Base-by-base conservation (phyloP, 2,888 invertebrate genomes). In the Urechis unicinctus region DNA sequence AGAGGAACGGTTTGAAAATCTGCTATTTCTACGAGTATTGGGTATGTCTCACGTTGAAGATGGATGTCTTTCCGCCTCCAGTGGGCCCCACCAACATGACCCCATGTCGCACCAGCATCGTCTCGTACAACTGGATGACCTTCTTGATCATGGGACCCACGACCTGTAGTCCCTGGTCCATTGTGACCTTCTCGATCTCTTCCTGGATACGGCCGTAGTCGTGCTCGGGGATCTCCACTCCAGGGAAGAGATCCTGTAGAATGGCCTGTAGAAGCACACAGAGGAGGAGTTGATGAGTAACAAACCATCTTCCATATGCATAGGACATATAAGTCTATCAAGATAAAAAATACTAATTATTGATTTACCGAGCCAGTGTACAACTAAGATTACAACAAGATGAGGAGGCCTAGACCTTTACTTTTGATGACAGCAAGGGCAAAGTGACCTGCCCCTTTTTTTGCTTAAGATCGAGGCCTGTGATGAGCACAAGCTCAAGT, bases 21-120 rank as follows among this genome's bases (percentile, higher is more conserved):
- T n/a, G n/a, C n/a, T n/a, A n/a, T n/a, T n/a, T n/a, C n/a, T n/a
- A n/a, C n/a, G n/a, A n/a, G 41, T 41, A 17, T 41, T 41, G 17
- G 9, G 9, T 41, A n/a, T n/a, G n/a, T n/a, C 80, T 78, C 76
- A 88, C 88, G 65, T 83, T 82, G 52, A 91, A 81, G 6, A 89
- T 84, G 0, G 87, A 83, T 0, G 88, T 86, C 76, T 92, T 92
- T 2, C 91, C 92, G 2, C 90, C 87, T 0, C 91, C 91, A 0
- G 91, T 90, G 0, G 91, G 91, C 0, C 92, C 92, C 0, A 92
- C 91, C 60, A 91, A 78, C 91, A 93, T 92, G 1, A 92, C 91
- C 2, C 92, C 92, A 84, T 92, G 91, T 22, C 92, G 83, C 2
- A 92, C 91, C 62, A 88, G 85, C 88, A 92, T 88, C 0, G 91